A percentile compares a stretch with the other conserved stretches of the same genome.
Evolutionary conservation across 2,113 vertebrate species (phyloP).

Genomic region (Rallus limicola): DNA sequence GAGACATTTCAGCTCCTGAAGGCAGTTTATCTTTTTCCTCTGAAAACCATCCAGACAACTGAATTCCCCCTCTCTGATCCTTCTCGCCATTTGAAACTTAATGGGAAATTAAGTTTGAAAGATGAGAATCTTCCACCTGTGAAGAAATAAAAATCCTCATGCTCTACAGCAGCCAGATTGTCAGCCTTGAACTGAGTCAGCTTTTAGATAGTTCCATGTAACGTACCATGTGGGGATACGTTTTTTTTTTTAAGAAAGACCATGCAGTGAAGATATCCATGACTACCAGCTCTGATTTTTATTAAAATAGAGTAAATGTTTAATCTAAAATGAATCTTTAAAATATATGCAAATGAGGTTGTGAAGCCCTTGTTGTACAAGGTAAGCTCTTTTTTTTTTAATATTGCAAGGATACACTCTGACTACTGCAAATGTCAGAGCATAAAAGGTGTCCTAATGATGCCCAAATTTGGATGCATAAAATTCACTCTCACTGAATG

Average conservation of each 20-base stretch:
- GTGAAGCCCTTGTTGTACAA: not conserved
- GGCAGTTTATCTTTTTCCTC: not conserved
- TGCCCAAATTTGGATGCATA: not conserved
- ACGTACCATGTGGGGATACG: not conserved
- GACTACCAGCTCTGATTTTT: not conserved
- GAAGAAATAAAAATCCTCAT: not conserved
- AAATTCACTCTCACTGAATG: not conserved
- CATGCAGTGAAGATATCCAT: not conserved
- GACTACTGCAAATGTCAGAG: not conserved
- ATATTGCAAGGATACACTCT: not conserved
- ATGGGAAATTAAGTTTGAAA: not conserved
- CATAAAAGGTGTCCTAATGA: not conserved
- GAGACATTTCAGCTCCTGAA: not conserved
- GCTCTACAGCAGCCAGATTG: not conserved
- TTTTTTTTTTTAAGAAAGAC: not conserved
- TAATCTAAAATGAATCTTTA: constrained; percentile 15
- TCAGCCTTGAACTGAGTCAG: not conserved
- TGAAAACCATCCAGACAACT: not conserved
- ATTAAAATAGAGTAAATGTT: constrained; percentile 9
- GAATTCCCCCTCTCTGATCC: not conserved
- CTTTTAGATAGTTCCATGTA: not conserved
- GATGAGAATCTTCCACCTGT: not conserved
- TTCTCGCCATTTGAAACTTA: not conserved
- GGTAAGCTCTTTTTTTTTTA: not conserved
- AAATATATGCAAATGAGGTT: not conserved